A percentile compares a stretch with the other conserved stretches of the same genome.
Evolutionary conservation across 2,797 vertebrate species (phyloP).

Genomic region (Hirundo rustica): DNA sequence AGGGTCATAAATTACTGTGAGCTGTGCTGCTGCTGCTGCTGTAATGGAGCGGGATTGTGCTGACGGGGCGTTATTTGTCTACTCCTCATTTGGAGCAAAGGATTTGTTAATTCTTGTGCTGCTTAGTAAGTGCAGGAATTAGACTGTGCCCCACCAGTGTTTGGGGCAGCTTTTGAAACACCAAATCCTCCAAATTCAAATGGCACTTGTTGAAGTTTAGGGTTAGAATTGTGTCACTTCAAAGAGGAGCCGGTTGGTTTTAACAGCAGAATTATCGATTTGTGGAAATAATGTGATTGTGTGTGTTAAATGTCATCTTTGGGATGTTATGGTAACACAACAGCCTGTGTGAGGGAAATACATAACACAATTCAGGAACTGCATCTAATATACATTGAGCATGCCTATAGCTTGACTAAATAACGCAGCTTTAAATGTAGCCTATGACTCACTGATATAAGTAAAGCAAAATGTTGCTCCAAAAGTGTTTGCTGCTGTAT

Average conservation of each 20-base stretch:
- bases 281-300: neutral
- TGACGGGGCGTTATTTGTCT: neutral
- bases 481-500: neutral
- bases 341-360: neutral
- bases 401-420: neutral
- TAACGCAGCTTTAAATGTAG: neutral
- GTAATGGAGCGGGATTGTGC: neutral
- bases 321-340: neutral
- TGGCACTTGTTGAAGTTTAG: neutral
- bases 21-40: neutral
- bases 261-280: neutral
- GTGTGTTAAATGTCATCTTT: neutral
- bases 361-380: neutral
- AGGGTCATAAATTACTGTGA: neutral
- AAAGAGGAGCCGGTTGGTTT: neutral
- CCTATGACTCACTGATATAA: neutral
- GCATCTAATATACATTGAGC: neutral
- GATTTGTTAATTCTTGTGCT: slow-evolving; percentile 28
- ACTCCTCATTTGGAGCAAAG: neutral
- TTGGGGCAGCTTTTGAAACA: neutral
- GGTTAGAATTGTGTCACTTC: neutral
- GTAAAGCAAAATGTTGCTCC: neutral
- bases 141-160: neutral
- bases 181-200: neutral
- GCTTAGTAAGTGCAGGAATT: neutral